phyloP scores from a whole-genome alignment of 1,140 invertebrate species.

The Rhyzopertha dominica region DNA sequence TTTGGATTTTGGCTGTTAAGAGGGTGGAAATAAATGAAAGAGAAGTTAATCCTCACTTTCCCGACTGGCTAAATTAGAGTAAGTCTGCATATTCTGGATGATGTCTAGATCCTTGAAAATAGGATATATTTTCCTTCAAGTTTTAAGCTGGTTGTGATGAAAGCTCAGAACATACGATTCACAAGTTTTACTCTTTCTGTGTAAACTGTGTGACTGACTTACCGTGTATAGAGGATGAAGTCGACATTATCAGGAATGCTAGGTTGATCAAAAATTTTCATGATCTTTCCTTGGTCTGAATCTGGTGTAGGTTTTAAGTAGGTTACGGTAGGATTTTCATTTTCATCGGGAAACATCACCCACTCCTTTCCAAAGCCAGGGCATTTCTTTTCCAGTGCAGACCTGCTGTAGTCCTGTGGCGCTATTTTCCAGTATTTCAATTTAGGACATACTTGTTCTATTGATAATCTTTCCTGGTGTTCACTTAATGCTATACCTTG shows the following conservation, averaged over 20 bases:
- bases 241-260: conserved; percentile 30
- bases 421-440: no score
- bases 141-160: background rate
- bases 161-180: no score
- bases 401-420: conserved; percentile 19
- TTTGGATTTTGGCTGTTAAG: conserved; percentile 19
- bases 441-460: no score
- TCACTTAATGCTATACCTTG: no score
- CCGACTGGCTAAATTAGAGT: background rate
- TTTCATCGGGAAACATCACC: conserved; percentile 52
- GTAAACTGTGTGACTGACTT: conserved; percentile 1
- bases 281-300: no score
- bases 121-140: conserved; percentile 6
- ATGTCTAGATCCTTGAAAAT: conserved; percentile 3
- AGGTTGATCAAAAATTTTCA: no score
- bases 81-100: background rate
- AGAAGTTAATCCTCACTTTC: no score
- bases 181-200: no score
- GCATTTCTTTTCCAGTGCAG: conserved; percentile 19
- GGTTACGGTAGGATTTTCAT: conserved; percentile 46
- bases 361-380: conserved; percentile 48
- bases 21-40: no score
- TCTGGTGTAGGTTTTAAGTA: conserved; percentile 17
- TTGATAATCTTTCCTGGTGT: no score
- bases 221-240: conserved; percentile 46